Percentiles rank a stretch among this genome's conserved stretches.
Conservation (phyloP, 2,113 vertebrate species). For the Brachyhypopomus occidentalis region DNA sequence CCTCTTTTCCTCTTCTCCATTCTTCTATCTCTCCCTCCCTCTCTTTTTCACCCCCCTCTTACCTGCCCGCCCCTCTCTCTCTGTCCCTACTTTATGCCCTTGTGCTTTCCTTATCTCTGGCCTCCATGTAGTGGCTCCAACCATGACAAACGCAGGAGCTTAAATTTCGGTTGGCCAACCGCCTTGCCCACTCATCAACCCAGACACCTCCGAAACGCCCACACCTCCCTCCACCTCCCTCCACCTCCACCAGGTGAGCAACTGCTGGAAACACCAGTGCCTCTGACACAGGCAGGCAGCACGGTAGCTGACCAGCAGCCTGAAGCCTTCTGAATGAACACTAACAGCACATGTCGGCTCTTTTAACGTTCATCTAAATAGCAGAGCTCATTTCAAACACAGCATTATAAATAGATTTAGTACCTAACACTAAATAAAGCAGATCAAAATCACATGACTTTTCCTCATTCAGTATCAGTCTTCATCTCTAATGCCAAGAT, state of each 20-base stretch:
- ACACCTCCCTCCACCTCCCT: background rate
- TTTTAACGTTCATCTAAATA: background rate
- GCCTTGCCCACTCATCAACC: slow-evolving; percentile 39
- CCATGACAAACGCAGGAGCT: slow-evolving; percentile 62
- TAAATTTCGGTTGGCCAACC: slow-evolving; percentile 60
- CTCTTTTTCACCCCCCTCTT: slow-evolving; percentile 9
- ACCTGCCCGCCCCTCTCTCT: background rate
- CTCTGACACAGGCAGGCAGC: slow-evolving; percentile 19
- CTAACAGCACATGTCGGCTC: too few relatives aligned
- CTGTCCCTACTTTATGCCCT: slow-evolving; percentile 55
- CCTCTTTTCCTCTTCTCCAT: background rate
- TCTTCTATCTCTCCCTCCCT: slow-evolving; percentile 44
- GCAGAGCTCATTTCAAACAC: background rate
- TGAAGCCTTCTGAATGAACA: background rate
- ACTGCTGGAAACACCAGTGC: slow-evolving; percentile 8
- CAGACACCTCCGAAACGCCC: background rate
- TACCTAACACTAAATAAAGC: background rate
- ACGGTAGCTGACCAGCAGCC: slow-evolving; percentile 7
- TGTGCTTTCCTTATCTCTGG: slow-evolving; percentile 66
- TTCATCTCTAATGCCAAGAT: slow-evolving; percentile 14
- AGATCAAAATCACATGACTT: background rate
- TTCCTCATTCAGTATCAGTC: slow-evolving; percentile 22
- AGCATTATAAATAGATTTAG: background rate
- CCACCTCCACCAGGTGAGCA: background rate
- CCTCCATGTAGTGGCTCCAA: slow-evolving; percentile 64